Conservation (phyloP, 1,140 invertebrate genomes). For the Globodera ellingtonae region DNA sequence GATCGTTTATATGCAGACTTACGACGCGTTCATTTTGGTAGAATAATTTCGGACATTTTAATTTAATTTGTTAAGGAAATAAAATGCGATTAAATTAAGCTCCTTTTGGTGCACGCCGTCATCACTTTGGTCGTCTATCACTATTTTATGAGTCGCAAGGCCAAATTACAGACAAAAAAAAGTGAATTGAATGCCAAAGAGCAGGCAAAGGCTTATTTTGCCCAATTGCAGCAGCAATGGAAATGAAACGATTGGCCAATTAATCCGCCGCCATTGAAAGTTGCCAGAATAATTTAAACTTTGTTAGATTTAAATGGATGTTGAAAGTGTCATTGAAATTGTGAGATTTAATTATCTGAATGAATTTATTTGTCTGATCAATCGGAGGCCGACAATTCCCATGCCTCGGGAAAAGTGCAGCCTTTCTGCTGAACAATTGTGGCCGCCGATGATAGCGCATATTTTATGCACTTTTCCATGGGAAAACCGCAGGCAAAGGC, state of each 20-base stretch:
- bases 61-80: background rate
- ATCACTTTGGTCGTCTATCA: constrained; percentile 22
- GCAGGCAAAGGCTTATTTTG: background rate
- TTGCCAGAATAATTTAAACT: too few relatives aligned
- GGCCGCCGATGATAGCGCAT: constrained; percentile 83
- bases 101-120: constrained; percentile 15
- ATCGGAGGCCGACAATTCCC: background rate
- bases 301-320: too few relatives aligned
- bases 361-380: too few relatives aligned
- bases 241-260: background rate
- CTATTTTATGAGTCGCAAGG: constrained; percentile 14
- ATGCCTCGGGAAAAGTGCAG: constrained; percentile 36
- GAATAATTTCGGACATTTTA: too few relatives aligned
- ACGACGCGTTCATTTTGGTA: constrained; percentile 8
- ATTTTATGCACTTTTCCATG: constrained; percentile 80
- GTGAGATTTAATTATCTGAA: too few relatives aligned
- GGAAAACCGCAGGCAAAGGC: constrained; percentile 80
- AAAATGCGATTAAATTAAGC: background rate
- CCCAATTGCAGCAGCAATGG: background rate
- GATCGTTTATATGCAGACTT: constrained; percentile 2
- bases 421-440: constrained; percentile 73
- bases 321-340: too few relatives aligned
- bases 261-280: background rate
- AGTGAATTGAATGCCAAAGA: background rate
- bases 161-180: background rate